Evolutionary conservation across 2,797 vertebrate genomes (phyloP).

Genomic region (Mallotus villosus): DNA sequence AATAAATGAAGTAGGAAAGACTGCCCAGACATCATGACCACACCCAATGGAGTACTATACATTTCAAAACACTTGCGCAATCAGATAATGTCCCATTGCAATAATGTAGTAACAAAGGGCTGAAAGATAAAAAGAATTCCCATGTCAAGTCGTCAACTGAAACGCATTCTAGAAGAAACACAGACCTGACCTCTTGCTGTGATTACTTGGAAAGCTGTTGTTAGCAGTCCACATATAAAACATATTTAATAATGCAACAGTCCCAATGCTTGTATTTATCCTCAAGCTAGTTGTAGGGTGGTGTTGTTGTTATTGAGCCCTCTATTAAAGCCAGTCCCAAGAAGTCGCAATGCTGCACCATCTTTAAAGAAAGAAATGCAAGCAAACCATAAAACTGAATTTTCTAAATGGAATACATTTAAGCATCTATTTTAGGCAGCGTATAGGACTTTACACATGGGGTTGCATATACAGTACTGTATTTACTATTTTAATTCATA

Average conservation of each 20-base stretch:
- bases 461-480: not conserved
- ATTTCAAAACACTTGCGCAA: conserved; percentile 15
- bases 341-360: conserved; percentile 58
- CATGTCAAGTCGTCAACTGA: conserved; percentile 9
- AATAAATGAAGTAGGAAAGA: conserved; percentile 35
- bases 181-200: conserved; percentile 18
- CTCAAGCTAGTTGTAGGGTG: conserved; percentile 59
- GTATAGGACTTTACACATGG: too few relatives aligned
- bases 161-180: conserved; percentile 26
- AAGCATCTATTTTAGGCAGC: not conserved
- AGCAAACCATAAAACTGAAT: not conserved
- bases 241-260: conserved; percentile 68
- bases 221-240: conserved; percentile 51
- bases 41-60: conserved; percentile 43
- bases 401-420: not conserved
- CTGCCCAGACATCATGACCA: conserved; percentile 38
- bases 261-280: conserved; percentile 41
- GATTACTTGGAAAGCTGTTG: conserved; percentile 35
- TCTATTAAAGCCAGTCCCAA: conserved; percentile 73
- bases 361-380: conserved; percentile 63
- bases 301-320: conserved; percentile 67
- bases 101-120: conserved; percentile 12
- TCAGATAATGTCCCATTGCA: conserved; percentile 17
- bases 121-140: conserved; percentile 18
- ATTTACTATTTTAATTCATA: not conserved